phyloP scores from a whole-genome alignment of 2,888 invertebrate species.

The Eupeodes luniger region DNA sequence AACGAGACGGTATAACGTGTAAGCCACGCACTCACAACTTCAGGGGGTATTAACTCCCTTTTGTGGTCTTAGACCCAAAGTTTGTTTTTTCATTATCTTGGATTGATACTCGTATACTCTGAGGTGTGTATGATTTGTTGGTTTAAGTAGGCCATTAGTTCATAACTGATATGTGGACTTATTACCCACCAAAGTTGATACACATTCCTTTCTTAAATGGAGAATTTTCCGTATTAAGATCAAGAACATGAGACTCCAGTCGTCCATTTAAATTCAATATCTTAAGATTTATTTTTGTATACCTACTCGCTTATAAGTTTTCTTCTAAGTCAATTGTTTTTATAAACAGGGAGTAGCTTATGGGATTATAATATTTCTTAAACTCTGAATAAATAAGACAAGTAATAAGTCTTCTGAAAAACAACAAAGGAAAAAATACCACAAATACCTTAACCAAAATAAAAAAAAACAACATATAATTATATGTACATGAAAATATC shows the following conservation, averaged over 20 bases:
- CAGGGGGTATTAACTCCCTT: too few relatives aligned
- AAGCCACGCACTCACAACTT: too few relatives aligned
- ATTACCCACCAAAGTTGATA: too few relatives aligned
- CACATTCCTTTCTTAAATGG: too few relatives aligned
- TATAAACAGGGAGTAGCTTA: neutral
- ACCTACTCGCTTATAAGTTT: neutral
- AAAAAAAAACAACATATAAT: neutral
- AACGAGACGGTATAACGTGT: too few relatives aligned
- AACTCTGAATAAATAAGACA: constrained; percentile 9
- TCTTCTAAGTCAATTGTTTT: neutral
- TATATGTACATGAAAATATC: neutral
- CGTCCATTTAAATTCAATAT: neutral
- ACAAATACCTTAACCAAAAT: neutral
- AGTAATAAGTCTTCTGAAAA: neutral
- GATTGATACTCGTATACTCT: too few relatives aligned
- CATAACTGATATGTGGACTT: too few relatives aligned
- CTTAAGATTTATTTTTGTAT: neutral
- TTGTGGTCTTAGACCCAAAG: too few relatives aligned
- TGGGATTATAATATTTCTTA: constrained; percentile 5
- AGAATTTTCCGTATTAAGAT: neutral
- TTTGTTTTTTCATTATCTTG: too few relatives aligned
- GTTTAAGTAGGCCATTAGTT: too few relatives aligned
- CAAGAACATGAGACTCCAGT: neutral
- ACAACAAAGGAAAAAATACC: neutral
- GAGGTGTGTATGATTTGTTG: too few relatives aligned